Base-by-base conservation (phyloP, 1,140 invertebrate genomes). In the Drosophila tropicalis region DNA sequence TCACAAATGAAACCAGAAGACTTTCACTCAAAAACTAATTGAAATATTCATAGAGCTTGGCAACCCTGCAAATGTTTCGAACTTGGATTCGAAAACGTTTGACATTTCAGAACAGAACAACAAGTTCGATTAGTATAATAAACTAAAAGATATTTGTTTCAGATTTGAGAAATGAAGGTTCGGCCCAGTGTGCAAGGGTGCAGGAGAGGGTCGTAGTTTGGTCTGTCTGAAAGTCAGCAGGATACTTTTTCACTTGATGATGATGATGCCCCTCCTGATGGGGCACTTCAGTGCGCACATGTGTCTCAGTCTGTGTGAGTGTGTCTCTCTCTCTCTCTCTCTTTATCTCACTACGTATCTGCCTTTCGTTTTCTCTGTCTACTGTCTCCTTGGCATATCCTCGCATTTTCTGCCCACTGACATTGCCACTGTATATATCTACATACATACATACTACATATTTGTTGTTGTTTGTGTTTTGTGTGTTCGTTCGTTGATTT, bases 271-370 rank as follows among this genome's bases (percentile, higher is more conserved):
- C 44, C 44, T 51, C 44, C 44, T 51, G 44, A 51, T 51, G 44
- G 44, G 63, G 44, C 63, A 66, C 63, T 66, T 66, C 47, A 66
- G 63, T 66, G 60, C 40, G 60, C 60, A 62, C 60, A 62, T 44
- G 54, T 57, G 64, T 67, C 54, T 56, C 25, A 58, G 36, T 19
- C 19, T 32, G 29, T 51, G 29, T 29, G 29, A 4, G 22, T 19
- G 9, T 13, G 12, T 12, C 2, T 32, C 7, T 9, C 61, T 36
- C 34, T 36, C 34, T 36, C 34, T 36, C 13, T 62, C 61, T 10
- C 6, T 29, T 6, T 29, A 25, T 25, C 22, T 25, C 0, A 25
- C 22, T 4, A 25, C 4, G 22, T 25, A 25, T 25, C 2, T 25
- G 0, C 22, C 22, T 25, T 25, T 25, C 3, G 7, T 19, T 17